phyloP scores from a whole-genome alignment of 2,888 invertebrate species.

The Prosapia bicincta region DNA sequence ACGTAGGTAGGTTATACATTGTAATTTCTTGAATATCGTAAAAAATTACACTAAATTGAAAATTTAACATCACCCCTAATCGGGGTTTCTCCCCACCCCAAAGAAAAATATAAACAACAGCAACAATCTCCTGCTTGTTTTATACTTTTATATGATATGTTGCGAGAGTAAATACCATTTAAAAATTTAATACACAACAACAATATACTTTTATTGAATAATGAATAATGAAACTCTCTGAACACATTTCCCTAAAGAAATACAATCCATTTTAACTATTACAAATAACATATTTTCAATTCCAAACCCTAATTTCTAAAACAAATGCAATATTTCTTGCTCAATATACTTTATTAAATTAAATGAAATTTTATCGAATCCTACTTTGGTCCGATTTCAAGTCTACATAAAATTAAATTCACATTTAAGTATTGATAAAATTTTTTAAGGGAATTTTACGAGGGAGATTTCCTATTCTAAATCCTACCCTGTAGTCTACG shows the following conservation, averaged over 20 bases:
- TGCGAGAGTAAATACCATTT: constrained; percentile 11
- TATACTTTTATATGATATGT: constrained; percentile 22
- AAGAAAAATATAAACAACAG: neutral
- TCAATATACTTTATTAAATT: neutral
- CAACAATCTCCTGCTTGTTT: neutral
- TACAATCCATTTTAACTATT: neutral
- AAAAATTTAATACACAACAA: constrained; percentile 25
- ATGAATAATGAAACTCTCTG: neutral
- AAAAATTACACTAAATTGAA: constrained; percentile 2
- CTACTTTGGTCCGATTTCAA: constrained; percentile 28
- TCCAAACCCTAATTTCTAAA: neutral
- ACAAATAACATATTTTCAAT: neutral
- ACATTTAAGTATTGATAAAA: neutral
- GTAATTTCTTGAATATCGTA: constrained; percentile 5
- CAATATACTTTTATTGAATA: constrained; percentile 22
- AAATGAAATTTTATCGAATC: neutral
- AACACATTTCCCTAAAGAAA: neutral
- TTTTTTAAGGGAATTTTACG: neutral
- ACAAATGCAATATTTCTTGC: neutral
- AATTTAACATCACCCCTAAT: neutral
- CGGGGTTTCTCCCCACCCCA: neutral
- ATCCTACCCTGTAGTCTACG: constrained; percentile 23
- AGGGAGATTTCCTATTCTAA: constrained; percentile 13
- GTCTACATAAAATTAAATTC: constrained; percentile 20
- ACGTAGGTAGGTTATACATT: constrained; percentile 26